Evolutionary conservation across 2,113 vertebrate species (phyloP).

Genomic region (Climacteris rufus): DNA sequence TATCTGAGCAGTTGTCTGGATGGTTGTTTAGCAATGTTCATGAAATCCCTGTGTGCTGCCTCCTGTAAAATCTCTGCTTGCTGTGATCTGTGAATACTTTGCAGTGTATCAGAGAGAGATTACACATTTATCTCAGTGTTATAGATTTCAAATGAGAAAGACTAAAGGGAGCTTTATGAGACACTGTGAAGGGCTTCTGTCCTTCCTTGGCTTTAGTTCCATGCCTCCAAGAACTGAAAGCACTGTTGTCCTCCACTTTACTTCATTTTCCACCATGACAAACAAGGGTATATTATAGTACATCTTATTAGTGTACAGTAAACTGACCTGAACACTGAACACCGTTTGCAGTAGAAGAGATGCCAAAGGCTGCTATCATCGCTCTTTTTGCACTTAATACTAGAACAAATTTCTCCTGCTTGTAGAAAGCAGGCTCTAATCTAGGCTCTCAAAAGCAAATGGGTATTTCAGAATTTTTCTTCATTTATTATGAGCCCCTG

Average conservation of each 20-base stretch:
- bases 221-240: background rate
- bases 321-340: background rate
- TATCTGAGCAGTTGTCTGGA: background rate
- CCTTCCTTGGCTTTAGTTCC: background rate
- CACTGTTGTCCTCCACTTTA: background rate
- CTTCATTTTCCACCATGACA: background rate
- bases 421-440: background rate
- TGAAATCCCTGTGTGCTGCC: background rate
- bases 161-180: background rate
- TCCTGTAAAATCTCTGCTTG: background rate
- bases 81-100: background rate
- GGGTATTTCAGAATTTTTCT: background rate
- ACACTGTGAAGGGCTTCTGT: background rate
- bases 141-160: background rate
- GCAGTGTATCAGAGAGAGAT: background rate
- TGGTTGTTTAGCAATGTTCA: background rate
- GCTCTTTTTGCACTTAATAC: background rate
- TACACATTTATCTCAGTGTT: background rate
- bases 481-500: background rate
- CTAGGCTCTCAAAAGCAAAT: background rate
- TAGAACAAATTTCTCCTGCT: background rate
- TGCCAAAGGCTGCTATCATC: background rate
- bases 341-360: background rate
- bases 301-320: background rate
- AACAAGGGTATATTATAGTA: background rate